Evolutionary conservation across 2,113 vertebrate genomes (phyloP), one percentile per base, ranked within the genome.

Genomic region (Thalassoma bifasciatum): DNA sequence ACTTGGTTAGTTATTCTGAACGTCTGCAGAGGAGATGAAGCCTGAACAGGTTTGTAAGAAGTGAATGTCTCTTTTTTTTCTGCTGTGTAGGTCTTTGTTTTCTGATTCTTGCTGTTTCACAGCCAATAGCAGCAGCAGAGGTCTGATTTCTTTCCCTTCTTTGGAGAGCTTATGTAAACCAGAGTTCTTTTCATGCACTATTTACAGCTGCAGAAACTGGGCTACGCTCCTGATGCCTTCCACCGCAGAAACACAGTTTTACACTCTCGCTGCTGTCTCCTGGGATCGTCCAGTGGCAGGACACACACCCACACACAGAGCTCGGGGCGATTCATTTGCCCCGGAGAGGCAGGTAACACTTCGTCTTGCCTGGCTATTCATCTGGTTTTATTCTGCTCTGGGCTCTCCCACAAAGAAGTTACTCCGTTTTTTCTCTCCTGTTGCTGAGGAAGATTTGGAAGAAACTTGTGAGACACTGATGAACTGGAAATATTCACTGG

Each of bases 121-220:
- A 66, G 66, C 66, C 40, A 0, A 58, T 74, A 56, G 76, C 74
- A 62, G 77, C 60, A 56, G 67, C 77, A 63, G 46, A 49, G 51
- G 36, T 50, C 68, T 73, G 68, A 70, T 74, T 74, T 76, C 54
- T 61, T 62, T 74, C 69, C 44, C 56, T 68, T 42, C 3, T 58
- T 62, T 69, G 56, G 60, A 51, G 59, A 66, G 67, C 65, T 86
- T 88, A 74, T 77, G 69, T 83, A 90, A 83, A 87, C 64, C 63
- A 74, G 42, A 69, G 38, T 57, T 49, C 79, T 89, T 82, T 90
- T 90, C 82, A 92, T 87, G 84, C 81, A 89, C 81, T 77, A 88
- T 91, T 91, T 89, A 87, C 84, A 90, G 83, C 88, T 85, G 86
- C 52, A 46, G 79, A 86, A 90, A 89, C 78, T 86, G 83, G 86